A percentile compares a stretch with the other conserved stretches of the same genome.
Conservation (phyloP, 2,797 vertebrate genomes). For the Scolopax rusticola region DNA sequence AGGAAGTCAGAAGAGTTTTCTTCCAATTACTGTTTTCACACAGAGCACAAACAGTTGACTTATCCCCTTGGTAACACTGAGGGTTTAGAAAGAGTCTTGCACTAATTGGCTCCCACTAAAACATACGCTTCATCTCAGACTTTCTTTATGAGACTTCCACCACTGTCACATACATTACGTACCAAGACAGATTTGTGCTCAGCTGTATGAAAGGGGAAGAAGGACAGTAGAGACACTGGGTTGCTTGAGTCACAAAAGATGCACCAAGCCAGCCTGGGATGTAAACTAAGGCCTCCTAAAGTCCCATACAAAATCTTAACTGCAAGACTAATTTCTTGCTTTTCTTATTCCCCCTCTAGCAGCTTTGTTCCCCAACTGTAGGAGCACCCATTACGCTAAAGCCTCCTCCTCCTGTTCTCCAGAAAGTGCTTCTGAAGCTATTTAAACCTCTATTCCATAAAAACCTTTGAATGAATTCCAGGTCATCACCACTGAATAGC, state of each 20-base stretch:
- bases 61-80: background rate
- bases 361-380: background rate
- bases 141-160: background rate
- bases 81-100: background rate
- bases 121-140: background rate
- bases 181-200: too few relatives aligned
- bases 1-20: background rate
- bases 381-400: background rate
- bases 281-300: background rate
- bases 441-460: background rate
- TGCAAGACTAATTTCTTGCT: background rate
- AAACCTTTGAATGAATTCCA: background rate
- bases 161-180: background rate
- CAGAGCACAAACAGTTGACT: background rate
- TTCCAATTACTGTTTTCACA: background rate
- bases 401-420: background rate
- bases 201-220: background rate
- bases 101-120: background rate
- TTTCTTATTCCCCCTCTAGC: background rate
- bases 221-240: background rate
- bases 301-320: background rate
- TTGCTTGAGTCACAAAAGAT: background rate
- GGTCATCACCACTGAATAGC: background rate
- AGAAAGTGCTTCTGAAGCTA: background rate
- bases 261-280: background rate